Base-by-base conservation (phyloP, 2,888 invertebrate genomes). In the Drosophila meridionalis region DNA sequence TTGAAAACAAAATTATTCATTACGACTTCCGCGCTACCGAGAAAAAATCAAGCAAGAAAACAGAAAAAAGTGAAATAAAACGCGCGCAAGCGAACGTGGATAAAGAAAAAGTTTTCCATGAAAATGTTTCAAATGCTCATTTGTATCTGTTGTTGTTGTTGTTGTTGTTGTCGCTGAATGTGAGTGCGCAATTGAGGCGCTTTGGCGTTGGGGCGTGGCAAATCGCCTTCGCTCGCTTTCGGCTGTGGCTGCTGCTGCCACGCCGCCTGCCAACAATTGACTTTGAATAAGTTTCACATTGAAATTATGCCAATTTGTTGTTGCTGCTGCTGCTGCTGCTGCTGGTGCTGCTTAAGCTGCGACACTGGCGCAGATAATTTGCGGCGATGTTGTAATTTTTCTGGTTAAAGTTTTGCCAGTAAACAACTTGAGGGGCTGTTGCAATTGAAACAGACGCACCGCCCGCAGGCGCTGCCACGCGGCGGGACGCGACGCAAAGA, bases 1-100 rank as follows among this genome's bases (percentile, higher is more conserved):
- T 88, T 82, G 73, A 89, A 76, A 80, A 76, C 80, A 83, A 89
- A 87, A 89, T 87, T 87, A 87, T 87, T 87, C 87, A 89, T 87
- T 87, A 87, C 86, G 77, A 89, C 89, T 87, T 89, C 86, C 89
- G 86, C 85, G 79, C 86, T 69, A 63, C 77, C 67, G 63, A 34
- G 20, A 48, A 52, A 55, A 40, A 53, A 5, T 11, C 3, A 52
- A 28, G 36, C 38, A 43, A 61, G 34, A 42, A 20, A 2, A 61
- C 38, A 40, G 5, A 40, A 50, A 38, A 48, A 52, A 55, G 53
- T 42, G 40, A 58, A 69, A 74, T 70, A 67, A 73, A 73, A 70
- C 32, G 60, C 75, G 66, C 58, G 48, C 70, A 72, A 67, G 73
- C 73, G 64, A 73, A 80, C 69, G 62, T 72, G 65, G 67, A 72